These are phyloP conservation scores for Eurypyga helias DNA, from an alignment of 2,113 vertebrate genomes.

Conservation along the genomic window DNA sequence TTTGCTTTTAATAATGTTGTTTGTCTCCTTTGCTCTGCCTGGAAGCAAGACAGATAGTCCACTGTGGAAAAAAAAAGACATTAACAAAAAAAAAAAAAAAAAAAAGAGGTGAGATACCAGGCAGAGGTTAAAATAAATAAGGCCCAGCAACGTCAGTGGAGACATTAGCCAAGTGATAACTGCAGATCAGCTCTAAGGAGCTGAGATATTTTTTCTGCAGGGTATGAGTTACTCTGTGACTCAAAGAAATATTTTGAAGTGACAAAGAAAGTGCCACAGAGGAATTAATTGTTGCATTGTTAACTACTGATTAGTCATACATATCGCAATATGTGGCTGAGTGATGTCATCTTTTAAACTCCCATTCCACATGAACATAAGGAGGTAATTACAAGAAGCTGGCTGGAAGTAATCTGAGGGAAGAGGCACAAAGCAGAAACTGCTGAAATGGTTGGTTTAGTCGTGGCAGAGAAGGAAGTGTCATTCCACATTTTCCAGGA, in stretches of 20 bases:
- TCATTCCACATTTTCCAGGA: not conserved
- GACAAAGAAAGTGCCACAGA: slow-evolving; percentile 51
- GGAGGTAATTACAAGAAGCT: slow-evolving; percentile 38
- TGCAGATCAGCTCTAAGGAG: slow-evolving; percentile 34
- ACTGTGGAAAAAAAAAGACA: not conserved
- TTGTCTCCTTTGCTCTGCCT: not conserved
- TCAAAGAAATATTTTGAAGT: slow-evolving; percentile 47
- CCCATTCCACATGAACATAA: not conserved
- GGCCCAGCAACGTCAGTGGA: not conserved
- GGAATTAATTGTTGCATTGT: slow-evolving; percentile 51
- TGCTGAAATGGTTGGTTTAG: slow-evolving; percentile 5
- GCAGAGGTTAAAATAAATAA: slow-evolving; percentile 43
- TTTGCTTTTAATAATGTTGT: not conserved
- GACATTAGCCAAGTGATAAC: not conserved
- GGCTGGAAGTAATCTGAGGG: not conserved
- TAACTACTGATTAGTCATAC: slow-evolving; percentile 34
- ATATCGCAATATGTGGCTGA: slow-evolving; percentile 28
- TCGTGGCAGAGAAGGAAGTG: not conserved
- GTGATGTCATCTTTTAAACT: slow-evolving; percentile 37
- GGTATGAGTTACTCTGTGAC: slow-evolving; percentile 27
- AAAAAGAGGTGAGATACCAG: not conserved
- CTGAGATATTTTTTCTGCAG: not conserved
- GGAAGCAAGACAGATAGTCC: not conserved
- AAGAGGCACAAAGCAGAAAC: not conserved
- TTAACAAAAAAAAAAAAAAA: not conserved